These are phyloP conservation scores for Lymantria dispar DNA, from an alignment of 2,888 invertebrate genomes.

Conservation along the genomic window DNA sequence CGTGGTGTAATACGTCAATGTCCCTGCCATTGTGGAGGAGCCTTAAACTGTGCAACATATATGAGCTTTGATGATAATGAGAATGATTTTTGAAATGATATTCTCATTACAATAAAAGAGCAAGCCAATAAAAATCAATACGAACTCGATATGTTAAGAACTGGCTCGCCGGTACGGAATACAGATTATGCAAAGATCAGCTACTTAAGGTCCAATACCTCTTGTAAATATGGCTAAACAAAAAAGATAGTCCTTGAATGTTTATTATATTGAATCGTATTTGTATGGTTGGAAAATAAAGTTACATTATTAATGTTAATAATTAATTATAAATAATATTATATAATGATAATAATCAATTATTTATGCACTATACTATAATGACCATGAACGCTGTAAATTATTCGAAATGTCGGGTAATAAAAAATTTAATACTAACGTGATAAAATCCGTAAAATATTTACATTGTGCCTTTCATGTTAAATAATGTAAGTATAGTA, in stretches of 20 bases:
- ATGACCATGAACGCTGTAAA: too few species aligned
- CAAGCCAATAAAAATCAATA: conserved; percentile 32
- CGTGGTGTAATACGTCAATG: too few species aligned
- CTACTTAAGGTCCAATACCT: conserved; percentile 55
- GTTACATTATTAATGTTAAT: background rate
- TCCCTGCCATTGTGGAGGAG: too few species aligned
- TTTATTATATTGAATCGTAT: conserved; percentile 78
- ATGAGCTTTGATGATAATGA: too few species aligned
- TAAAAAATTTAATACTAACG: too few species aligned
- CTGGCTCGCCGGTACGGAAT: conserved; percentile 17
- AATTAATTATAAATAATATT: too few species aligned
- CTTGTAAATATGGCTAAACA: conserved; percentile 48
- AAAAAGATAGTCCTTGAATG: conserved; percentile 65
- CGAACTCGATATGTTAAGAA: conserved; percentile 24
- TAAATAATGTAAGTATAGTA: too few species aligned
- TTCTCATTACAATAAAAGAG: conserved; percentile 22
- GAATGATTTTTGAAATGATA: conserved; percentile 35
- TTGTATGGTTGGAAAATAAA: conserved; percentile 41
- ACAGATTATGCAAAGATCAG: conserved; percentile 30
- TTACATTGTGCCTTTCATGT: too few species aligned
- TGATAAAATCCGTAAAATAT: too few species aligned
- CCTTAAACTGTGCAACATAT: too few species aligned
- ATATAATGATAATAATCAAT: background rate
- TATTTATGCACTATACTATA: too few species aligned
- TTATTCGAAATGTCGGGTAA: too few species aligned